Percentiles rank a stretch among this genome's conserved stretches.
These are phyloP conservation scores for Caenorhabditis auriculariae DNA, from an alignment of 2,888 invertebrate genomes.

Conservation along the genomic window DNA sequence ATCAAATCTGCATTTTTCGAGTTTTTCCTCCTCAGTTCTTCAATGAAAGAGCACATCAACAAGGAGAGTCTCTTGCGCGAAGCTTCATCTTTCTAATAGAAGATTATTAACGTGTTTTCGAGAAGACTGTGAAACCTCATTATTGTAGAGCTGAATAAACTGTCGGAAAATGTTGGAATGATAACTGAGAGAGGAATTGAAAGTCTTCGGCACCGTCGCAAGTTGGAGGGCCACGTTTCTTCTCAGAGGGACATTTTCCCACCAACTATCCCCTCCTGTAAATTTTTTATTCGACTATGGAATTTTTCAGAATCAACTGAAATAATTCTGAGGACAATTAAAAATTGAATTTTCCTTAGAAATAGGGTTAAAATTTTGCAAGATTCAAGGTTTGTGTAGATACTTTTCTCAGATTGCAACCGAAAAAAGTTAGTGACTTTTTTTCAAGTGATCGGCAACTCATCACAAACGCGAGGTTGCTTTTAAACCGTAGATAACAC, in stretches of 20 bases:
- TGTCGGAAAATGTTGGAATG: slow-evolving; percentile 16
- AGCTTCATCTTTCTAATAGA: background rate
- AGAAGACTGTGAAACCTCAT: background rate
- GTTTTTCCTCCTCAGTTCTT: slow-evolving; percentile 7
- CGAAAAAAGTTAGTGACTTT: background rate
- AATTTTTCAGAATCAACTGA: too few relatives aligned
- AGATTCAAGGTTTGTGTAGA: too few relatives aligned
- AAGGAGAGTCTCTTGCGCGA: background rate
- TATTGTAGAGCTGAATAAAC: slow-evolving; percentile 10
- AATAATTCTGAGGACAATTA: background rate
- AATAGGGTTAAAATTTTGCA: too few relatives aligned
- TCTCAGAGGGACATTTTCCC: slow-evolving; percentile 19
- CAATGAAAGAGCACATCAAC: slow-evolving; percentile 10
- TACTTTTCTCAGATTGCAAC: background rate
- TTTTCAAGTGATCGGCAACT: background rate
- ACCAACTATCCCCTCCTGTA: slow-evolving; percentile 23
- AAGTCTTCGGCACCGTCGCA: slow-evolving; percentile 17
- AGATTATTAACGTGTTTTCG: background rate
- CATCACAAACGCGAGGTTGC: too few relatives aligned
- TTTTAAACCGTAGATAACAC: background rate
- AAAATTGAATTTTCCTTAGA: too few relatives aligned
- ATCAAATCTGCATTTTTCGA: slow-evolving; percentile 16
- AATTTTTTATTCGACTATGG: too few relatives aligned
- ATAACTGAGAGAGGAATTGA: slow-evolving; percentile 7
- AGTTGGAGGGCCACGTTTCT: slow-evolving; percentile 14